Evolutionary conservation across 2,888 invertebrate genomes (phyloP).

Genomic region (Aphidoletes aphidimyza): DNA sequence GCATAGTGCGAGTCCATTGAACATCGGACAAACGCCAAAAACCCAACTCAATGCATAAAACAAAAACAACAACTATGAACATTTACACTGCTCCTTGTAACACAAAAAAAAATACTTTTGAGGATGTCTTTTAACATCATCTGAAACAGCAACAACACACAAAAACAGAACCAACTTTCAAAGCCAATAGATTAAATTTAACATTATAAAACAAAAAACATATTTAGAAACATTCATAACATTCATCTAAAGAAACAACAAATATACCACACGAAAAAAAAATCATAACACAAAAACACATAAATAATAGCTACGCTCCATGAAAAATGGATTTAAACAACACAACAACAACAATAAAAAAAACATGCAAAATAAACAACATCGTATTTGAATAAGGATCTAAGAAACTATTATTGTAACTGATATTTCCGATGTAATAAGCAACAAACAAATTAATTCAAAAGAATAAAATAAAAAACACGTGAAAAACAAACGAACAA

Average conservation of each 20-base stretch:
- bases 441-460: neutral
- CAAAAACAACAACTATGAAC: neutral
- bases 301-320: no score
- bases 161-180: constrained; percentile 16
- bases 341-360: no score
- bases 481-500: constrained; percentile 10
- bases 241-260: neutral
- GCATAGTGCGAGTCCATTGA: neutral
- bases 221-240: constrained; percentile 21
- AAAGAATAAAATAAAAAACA: neutral
- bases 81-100: no score
- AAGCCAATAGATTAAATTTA: constrained; percentile 25
- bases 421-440: constrained; percentile 40
- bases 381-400: constrained; percentile 11
- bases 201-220: neutral
- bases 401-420: constrained; percentile 33
- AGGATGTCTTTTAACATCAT: neutral
- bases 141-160: neutral
- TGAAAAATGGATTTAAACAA: no score
- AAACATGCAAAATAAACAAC: neutral
- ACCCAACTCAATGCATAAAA: neutral
- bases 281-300: neutral
- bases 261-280: constrained; percentile 22
- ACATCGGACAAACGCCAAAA: neutral
- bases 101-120: neutral